Percentiles rank a stretch among this genome's conserved stretches.
These are phyloP conservation scores for Pseudomugil gertrudae DNA, from an alignment of 2,797 vertebrate genomes.

Conservation along the genomic window DNA sequence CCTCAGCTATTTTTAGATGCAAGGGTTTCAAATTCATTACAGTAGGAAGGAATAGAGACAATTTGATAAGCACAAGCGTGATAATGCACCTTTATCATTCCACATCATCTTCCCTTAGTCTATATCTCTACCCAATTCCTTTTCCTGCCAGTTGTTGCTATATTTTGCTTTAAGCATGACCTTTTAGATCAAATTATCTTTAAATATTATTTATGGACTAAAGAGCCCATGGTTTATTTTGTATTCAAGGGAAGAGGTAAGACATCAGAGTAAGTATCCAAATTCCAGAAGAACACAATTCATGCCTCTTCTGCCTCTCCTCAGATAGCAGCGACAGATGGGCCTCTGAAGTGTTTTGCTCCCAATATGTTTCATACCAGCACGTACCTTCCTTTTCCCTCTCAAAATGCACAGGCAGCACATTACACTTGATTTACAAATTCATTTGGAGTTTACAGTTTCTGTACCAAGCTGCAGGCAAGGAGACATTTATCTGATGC, in stretches of 20 bases:
- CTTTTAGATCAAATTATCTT: conserved; percentile 48
- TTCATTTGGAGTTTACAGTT: conserved; percentile 68
- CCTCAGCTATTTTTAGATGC: conserved; percentile 77
- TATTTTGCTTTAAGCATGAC: conserved; percentile 55
- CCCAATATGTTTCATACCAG: conserved; percentile 68
- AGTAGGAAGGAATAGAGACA: conserved; percentile 70
- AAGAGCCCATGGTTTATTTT: conserved; percentile 52
- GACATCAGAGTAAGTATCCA: conserved; percentile 57
- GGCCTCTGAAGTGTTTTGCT: conserved; percentile 66
- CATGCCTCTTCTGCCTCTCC: conserved; percentile 47
- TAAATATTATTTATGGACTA: conserved; percentile 55
- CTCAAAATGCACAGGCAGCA: conserved; percentile 73
- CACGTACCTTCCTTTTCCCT: conserved; percentile 61
- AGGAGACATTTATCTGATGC: conserved; percentile 59
- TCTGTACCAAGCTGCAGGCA: conserved; percentile 43
- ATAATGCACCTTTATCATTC: conserved; percentile 76
- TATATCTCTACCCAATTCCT: conserved; percentile 58
- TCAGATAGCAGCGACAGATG: conserved; percentile 70
- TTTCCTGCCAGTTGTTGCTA: conserved; percentile 60
- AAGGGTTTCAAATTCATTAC: conserved; percentile 73
- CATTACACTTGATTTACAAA: conserved; percentile 79
- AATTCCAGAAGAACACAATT: conserved; percentile 60
- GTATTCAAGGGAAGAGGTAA: conserved; percentile 58
- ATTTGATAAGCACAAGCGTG: conserved; percentile 70
- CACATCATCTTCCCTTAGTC: conserved; percentile 57